These are phyloP conservation scores for Margarornis squamiger DNA, from an alignment of 2,797 vertebrate species.

Conservation along the genomic window DNA sequence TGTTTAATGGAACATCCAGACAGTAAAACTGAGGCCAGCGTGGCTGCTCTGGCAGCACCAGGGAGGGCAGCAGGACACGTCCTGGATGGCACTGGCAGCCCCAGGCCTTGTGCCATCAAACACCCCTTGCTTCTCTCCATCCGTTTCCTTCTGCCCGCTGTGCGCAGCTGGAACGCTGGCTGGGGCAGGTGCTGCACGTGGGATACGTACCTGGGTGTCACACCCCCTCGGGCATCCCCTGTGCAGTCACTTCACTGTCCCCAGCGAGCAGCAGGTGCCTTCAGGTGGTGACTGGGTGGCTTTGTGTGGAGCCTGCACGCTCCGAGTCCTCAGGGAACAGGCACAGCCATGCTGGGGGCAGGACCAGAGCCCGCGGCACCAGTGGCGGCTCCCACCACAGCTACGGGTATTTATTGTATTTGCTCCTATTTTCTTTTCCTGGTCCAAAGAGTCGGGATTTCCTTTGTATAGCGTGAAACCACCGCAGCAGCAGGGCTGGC, in stretches of 20 bases:
- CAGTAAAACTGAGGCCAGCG: background rate
- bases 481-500: constrained; percentile 63
- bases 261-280: background rate
- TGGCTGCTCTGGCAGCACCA: background rate
- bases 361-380: background rate
- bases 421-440: constrained; percentile 50
- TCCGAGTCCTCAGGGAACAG: background rate
- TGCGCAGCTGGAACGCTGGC: background rate
- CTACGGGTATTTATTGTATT: background rate
- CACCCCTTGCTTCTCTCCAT: background rate
- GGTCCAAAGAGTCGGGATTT: constrained; percentile 59
- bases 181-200: background rate
- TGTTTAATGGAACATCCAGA: constrained; percentile 30
- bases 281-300: background rate
- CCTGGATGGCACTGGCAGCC: background rate
- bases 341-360: background rate
- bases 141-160: background rate
- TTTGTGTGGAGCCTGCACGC: background rate
- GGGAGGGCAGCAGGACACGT: background rate
- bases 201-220: background rate
- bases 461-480: constrained; percentile 51
- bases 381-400: background rate
- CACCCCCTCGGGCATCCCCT: background rate
- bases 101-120: background rate
- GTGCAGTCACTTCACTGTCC: background rate